phyloP scores from a whole-genome alignment of 1,140 invertebrate genomes.

The Musca domestica region DNA sequence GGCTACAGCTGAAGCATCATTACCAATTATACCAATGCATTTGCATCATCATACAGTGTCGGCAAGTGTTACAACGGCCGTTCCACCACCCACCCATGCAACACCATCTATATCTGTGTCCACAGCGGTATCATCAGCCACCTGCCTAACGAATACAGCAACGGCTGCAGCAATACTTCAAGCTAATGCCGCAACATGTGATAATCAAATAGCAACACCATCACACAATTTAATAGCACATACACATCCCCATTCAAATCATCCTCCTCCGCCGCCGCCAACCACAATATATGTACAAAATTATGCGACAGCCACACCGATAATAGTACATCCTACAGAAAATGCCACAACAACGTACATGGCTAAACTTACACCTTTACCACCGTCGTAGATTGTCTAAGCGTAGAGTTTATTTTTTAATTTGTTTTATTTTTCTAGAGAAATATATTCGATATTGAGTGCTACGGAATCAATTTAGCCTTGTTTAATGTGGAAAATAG shows the following conservation, averaged over 20 bases:
- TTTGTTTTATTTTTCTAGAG: neutral
- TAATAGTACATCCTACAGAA: constrained; percentile 17
- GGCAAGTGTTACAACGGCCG: constrained; percentile 23
- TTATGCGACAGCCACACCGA: constrained; percentile 16
- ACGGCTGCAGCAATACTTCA: neutral
- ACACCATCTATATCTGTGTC: constrained; percentile 24
- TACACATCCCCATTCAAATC: neutral
- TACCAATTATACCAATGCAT: constrained; percentile 24
- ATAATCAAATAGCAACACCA: constrained; percentile 10
- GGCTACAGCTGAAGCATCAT: neutral
- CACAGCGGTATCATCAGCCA: constrained; percentile 10
- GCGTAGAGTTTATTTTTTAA: neutral
- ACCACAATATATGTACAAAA: constrained; percentile 21
- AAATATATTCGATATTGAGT: too few relatives aligned
- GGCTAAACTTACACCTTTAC: constrained; percentile 14
- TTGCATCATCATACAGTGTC: constrained; percentile 25
- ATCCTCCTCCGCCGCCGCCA: neutral
- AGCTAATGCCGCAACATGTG: neutral
- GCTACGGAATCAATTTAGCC: too few relatives aligned
- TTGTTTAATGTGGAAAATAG: too few relatives aligned
- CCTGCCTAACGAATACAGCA: neutral
- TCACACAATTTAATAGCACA: too few relatives aligned
- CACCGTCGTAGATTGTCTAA: constrained; percentile 18
- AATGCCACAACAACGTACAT: constrained; percentile 11
- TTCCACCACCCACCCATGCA: constrained; percentile 37